These are phyloP conservation scores for Muscicapa striata DNA, from an alignment of 2,797 vertebrate species.

Conservation along the genomic window DNA sequence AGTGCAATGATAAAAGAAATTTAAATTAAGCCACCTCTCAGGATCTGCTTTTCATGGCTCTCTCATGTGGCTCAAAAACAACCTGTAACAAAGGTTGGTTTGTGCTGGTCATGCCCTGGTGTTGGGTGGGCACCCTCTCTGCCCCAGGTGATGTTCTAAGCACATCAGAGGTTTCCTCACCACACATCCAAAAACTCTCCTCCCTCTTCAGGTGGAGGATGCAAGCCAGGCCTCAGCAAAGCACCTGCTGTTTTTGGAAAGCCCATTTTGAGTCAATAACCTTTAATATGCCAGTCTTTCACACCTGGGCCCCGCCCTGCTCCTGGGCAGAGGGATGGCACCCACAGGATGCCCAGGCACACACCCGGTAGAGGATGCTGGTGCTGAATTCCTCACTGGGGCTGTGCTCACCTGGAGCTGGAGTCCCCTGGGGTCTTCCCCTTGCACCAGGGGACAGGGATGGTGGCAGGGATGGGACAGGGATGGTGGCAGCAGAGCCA, in stretches of 20 bases:
- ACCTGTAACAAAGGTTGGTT: not conserved
- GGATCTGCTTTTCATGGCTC: not conserved
- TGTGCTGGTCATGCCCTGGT: not conserved
- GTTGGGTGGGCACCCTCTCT: not conserved
- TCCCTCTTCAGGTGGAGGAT: not conserved
- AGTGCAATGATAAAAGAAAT: not conserved
- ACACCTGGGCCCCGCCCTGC: not conserved
- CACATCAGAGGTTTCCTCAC: not conserved
- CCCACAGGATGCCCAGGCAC: constrained; percentile 15
- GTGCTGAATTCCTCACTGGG: constrained; percentile 79
- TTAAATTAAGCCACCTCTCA: not conserved
- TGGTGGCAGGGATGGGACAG: too few relatives aligned
- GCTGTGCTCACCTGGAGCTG: constrained; percentile 76
- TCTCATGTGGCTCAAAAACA: not conserved
- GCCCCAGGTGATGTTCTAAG: not conserved
- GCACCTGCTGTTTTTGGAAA: not conserved
- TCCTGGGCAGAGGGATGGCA: fast-evolving
- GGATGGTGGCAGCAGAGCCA: not conserved
- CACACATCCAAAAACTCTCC: not conserved
- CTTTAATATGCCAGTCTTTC: not conserved
- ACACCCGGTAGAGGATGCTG: constrained; percentile 69
- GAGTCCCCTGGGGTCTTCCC: constrained; percentile 74
- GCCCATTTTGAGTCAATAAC: not conserved
- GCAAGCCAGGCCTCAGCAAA: not conserved
- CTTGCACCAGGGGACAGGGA: constrained; percentile 63